Conservation (phyloP, 2,797 vertebrate species). For the Pachyuromys duprasi region DNA sequence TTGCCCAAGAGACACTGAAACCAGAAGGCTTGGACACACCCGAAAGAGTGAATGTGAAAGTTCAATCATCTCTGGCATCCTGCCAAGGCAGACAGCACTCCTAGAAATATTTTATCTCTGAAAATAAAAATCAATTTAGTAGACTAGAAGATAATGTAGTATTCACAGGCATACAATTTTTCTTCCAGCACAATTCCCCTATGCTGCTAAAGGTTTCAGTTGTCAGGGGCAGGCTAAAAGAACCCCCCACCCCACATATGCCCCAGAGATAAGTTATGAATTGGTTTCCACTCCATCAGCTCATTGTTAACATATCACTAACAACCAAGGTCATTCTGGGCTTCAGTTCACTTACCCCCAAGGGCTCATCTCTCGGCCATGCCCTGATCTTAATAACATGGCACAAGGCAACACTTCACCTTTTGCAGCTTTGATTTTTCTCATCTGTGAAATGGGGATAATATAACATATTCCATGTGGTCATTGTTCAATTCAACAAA, state of each 20-base stretch:
- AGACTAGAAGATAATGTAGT: slow-evolving; percentile 76
- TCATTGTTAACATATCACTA: slow-evolving; percentile 68
- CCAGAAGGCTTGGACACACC: background rate
- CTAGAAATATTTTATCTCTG: slow-evolving; percentile 77
- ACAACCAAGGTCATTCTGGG: slow-evolving; percentile 44
- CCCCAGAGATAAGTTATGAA: slow-evolving; percentile 75
- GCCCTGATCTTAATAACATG: background rate
- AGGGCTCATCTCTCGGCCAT: background rate
- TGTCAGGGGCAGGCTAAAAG: slow-evolving; percentile 64
- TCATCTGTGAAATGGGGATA: slow-evolving; percentile 69
- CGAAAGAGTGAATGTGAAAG: slow-evolving; percentile 61
- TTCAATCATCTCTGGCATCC: slow-evolving; percentile 61
- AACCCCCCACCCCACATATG: background rate
- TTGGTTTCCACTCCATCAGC: slow-evolving; percentile 61
- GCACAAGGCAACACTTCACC: background rate
- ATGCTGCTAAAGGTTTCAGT: slow-evolving; percentile 74
- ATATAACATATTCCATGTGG: too few species aligned
- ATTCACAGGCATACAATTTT: slow-evolving; percentile 75
- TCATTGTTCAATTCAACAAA: background rate
- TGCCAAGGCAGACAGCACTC: slow-evolving; percentile 65
- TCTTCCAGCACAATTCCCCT: slow-evolving; percentile 71
- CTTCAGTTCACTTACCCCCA: slow-evolving; percentile 30
- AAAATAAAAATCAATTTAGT: slow-evolving; percentile 82
- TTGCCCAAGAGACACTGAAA: background rate
- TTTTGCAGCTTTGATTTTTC: slow-evolving; percentile 6